Evolutionary conservation across 2,113 vertebrate species (phyloP).

Genomic region (Aspiorhynchus laticeps): DNA sequence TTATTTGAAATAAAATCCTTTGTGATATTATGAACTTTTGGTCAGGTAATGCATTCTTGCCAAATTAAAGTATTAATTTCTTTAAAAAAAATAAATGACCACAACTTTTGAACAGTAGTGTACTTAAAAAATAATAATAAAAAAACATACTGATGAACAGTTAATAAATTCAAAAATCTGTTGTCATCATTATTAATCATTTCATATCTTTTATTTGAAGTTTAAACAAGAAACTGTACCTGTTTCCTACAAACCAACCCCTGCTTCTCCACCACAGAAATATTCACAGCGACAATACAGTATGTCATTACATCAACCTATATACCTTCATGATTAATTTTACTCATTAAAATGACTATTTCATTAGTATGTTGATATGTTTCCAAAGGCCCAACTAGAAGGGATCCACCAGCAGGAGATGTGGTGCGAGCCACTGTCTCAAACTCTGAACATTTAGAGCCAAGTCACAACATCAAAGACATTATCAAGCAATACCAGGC

Average conservation of each 20-base stretch:
- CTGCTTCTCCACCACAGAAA: slow-evolving; percentile 27
- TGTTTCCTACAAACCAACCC: background rate
- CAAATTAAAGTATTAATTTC: background rate
- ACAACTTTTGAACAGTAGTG: background rate
- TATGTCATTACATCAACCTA: slow-evolving; percentile 13
- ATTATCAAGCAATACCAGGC: slow-evolving; percentile 91
- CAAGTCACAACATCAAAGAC: slow-evolving; percentile 94
- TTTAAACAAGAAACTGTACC: slow-evolving; percentile 42
- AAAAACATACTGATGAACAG: background rate
- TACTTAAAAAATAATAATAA: too few relatives aligned
- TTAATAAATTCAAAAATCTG: background rate
- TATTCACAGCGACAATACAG: slow-evolving; percentile 35
- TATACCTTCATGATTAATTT: background rate
- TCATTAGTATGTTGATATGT: slow-evolving; percentile 12
- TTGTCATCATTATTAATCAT: background rate
- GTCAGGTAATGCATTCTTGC: background rate
- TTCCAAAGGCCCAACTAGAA: slow-evolving; percentile 63
- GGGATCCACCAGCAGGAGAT: slow-evolving; percentile 64
- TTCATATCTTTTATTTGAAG: slow-evolving; percentile 44
- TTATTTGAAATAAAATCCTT: background rate
- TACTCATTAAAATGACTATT: background rate
- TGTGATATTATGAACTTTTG: background rate
- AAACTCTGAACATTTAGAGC: slow-evolving; percentile 85
- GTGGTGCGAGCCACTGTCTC: slow-evolving; percentile 78
- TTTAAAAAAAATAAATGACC: background rate